A percentile compares a stretch with the other conserved stretches of the same genome.
These are phyloP conservation scores for Bugula neritina DNA, from an alignment of 2,888 invertebrate species.

Conservation along the genomic window DNA sequence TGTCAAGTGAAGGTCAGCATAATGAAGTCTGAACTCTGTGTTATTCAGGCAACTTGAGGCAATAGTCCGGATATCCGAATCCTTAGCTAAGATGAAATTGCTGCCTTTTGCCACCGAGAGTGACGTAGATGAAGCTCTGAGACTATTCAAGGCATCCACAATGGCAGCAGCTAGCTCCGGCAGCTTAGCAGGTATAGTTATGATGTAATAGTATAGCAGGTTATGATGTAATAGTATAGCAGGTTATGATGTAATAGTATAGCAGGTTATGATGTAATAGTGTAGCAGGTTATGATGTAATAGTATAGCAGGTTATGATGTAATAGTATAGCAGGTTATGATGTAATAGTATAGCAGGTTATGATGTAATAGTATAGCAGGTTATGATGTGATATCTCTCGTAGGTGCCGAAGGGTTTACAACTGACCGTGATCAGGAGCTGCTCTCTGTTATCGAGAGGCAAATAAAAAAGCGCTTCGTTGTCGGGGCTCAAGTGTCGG, in stretches of 20 bases:
- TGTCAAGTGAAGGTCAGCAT: no score
- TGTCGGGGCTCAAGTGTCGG: constrained; percentile 90
- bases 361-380: no score
- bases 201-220: no score
- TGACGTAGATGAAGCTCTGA: constrained; percentile 88
- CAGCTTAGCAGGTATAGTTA: constrained; percentile 79
- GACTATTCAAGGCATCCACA: constrained; percentile 95
- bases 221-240: no score
- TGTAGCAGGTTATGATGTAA: no score
- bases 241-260: no score
- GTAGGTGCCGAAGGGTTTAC: constrained; percentile 95
- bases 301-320: no score
- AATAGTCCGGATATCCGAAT: constrained; percentile 87
- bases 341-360: no score
- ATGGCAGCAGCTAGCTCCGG: constrained; percentile 91
- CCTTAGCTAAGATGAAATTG: constrained; percentile 93
- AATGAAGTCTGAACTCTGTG: no score
- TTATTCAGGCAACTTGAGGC: constrained; percentile 84
- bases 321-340: no score
- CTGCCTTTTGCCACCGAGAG: constrained; percentile 81
- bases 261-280: no score
- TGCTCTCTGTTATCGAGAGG: constrained; percentile 79
- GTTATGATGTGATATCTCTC: constrained; percentile 29
- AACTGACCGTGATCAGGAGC: constrained; percentile 86
- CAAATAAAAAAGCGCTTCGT: constrained; percentile 83